Conservation (phyloP, 2,888 invertebrate genomes). For the Pristionchus maxplancki region DNA sequence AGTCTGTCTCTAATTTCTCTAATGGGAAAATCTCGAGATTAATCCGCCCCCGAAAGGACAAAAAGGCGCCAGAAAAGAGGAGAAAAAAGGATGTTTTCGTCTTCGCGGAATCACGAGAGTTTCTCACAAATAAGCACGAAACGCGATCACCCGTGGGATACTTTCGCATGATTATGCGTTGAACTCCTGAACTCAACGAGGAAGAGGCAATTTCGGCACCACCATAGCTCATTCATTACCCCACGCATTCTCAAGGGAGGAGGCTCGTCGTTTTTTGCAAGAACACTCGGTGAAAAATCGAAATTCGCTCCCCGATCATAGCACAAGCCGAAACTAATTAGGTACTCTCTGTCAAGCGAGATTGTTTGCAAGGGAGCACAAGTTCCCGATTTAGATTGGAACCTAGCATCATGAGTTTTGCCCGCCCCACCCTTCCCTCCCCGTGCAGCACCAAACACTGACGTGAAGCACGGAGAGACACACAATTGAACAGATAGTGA, state of each 20-base stretch:
- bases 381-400: no score
- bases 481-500: background rate
- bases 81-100: background rate
- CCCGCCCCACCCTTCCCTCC: no score
- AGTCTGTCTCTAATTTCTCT: background rate
- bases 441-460: no score
- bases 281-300: background rate
- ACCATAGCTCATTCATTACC: background rate
- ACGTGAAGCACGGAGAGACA: background rate
- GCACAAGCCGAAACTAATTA: background rate
- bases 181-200: background rate
- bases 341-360: no score
- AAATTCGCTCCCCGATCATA: background rate
- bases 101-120: background rate
- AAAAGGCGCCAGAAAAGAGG: background rate
- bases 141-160: background rate
- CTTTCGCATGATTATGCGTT: background rate
- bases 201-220: background rate
- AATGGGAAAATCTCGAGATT: background rate
- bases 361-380: background rate
- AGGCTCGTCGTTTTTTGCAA: background rate
- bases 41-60: background rate
- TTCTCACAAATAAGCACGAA: background rate
- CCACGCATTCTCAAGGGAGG: background rate
- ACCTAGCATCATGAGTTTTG: no score